Evolutionary conservation across 2,888 invertebrate species (phyloP).

Genomic region (Alitta virens): DNA sequence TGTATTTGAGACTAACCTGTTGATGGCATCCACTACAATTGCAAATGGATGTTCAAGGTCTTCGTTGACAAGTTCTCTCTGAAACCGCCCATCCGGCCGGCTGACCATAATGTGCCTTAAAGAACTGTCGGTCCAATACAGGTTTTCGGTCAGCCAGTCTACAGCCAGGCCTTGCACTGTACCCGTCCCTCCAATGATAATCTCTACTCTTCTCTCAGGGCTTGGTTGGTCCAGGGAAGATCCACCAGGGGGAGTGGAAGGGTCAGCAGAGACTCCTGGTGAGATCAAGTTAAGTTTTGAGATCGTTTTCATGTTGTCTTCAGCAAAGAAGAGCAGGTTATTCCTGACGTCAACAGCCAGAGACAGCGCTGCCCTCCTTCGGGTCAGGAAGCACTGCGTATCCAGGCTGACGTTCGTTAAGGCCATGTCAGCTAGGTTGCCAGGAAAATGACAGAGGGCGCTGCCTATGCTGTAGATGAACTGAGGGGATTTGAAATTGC

Average conservation of each 20-base stretch:
- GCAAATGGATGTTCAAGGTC: slow-evolving; percentile 80
- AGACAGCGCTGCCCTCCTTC: slow-evolving; percentile 39
- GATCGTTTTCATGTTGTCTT: slow-evolving; percentile 45
- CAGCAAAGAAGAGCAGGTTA: slow-evolving; percentile 42
- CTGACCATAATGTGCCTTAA: slow-evolving; percentile 56
- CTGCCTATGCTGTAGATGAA: slow-evolving; percentile 47
- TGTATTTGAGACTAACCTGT: slow-evolving; percentile 57
- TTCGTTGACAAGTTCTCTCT: slow-evolving; percentile 76
- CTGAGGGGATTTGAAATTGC: slow-evolving; percentile 57
- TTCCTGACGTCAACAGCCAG: slow-evolving; percentile 24
- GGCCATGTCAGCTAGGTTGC: slow-evolving; percentile 48
- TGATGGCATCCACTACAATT: slow-evolving; percentile 77
- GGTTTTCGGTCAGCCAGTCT: slow-evolving; percentile 56
- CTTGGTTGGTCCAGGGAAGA: too few relatives aligned
- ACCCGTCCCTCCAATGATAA: slow-evolving; percentile 44
- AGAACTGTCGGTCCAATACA: slow-evolving; percentile 58
- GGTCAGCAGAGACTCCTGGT: slow-evolving; percentile 9
- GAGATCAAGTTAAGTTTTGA: slow-evolving; percentile 37
- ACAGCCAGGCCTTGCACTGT: slow-evolving; percentile 55
- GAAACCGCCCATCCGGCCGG: slow-evolving; percentile 62
- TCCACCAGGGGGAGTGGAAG: neutral
- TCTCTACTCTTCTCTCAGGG: slow-evolving; percentile 31
- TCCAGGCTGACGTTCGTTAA: slow-evolving; percentile 41
- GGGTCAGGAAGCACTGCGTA: slow-evolving; percentile 65
- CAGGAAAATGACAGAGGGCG: slow-evolving; percentile 52